These are phyloP conservation scores for Hofmannophila pseudospretella DNA, from an alignment of 2,888 invertebrate species.

Conservation along the genomic window DNA sequence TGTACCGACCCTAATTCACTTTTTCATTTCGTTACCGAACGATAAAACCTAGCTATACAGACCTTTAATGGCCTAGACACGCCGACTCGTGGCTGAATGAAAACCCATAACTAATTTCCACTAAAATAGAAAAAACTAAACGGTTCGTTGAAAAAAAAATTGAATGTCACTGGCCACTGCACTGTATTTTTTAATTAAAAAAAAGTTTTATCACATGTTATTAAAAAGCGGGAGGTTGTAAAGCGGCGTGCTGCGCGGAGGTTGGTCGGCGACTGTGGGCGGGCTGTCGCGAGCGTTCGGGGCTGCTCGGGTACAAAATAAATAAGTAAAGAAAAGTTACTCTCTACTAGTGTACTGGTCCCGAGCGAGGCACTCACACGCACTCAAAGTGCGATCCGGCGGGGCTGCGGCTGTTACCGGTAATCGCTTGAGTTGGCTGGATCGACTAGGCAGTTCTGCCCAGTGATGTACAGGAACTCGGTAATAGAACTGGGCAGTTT, in stretches of 20 bases:
- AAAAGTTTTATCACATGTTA: conserved; percentile 63
- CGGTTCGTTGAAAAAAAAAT: conserved; percentile 20
- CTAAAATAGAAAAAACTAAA: conserved; percentile 17
- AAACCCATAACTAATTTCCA: conserved; percentile 44
- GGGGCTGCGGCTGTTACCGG: too few species aligned
- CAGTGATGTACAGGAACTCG: too few species aligned
- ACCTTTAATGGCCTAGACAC: conserved; percentile 35
- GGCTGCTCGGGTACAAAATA: conserved; percentile 4
- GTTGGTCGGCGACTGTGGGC: conserved; percentile 48
- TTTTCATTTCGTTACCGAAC: background rate
- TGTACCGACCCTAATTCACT: too few species aligned
- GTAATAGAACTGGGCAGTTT: too few species aligned
- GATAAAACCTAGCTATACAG: conserved; percentile 13
- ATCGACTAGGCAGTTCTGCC: too few species aligned
- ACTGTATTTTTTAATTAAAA: conserved; percentile 32
- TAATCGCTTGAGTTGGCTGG: too few species aligned
- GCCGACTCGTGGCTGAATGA: conserved; percentile 28
- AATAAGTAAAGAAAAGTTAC: too few species aligned
- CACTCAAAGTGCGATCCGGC: too few species aligned
- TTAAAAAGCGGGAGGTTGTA: conserved; percentile 23
- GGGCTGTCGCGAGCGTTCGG: background rate
- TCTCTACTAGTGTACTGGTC: too few species aligned
- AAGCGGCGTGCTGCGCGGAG: conserved; percentile 35
- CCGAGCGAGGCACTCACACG: too few species aligned
- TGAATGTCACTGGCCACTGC: conserved; percentile 37